Conservation (phyloP, 1,140 invertebrate genomes). For the Magallana angulata region DNA sequence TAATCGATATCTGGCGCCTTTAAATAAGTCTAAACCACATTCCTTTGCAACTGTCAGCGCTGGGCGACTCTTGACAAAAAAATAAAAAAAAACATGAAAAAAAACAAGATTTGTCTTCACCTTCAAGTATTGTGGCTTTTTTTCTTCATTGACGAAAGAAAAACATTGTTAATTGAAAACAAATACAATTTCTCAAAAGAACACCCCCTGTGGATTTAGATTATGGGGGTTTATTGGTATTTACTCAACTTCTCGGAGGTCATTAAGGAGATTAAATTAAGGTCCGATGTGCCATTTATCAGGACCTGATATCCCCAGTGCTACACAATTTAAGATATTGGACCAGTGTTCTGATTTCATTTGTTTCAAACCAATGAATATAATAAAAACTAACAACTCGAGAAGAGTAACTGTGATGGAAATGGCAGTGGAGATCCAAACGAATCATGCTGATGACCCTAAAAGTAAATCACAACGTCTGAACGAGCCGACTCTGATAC, state of each 20-base stretch:
- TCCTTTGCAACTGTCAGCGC: not conserved
- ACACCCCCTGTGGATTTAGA: not conserved
- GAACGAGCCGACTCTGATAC: not conserved
- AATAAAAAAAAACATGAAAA: too few species aligned
- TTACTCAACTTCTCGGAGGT: conserved; percentile 14
- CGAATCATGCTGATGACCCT: not conserved
- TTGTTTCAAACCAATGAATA: conserved; percentile 30
- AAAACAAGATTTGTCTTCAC: too few species aligned
- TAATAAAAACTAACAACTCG: not conserved
- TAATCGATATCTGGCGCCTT: not conserved
- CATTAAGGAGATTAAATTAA: conserved; percentile 17
- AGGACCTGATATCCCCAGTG: not conserved
- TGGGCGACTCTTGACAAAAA: too few species aligned
- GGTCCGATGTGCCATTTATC: conserved; percentile 22
- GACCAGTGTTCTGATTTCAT: conserved; percentile 9
- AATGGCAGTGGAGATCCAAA: not conserved
- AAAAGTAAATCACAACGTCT: not conserved
- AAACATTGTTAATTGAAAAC: not conserved
- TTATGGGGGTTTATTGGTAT: conserved; percentile 4
- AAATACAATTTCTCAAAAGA: conserved; percentile 8
- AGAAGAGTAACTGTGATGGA: not conserved
- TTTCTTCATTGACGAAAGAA: not conserved
- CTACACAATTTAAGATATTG: conserved; percentile 22
- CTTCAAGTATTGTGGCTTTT: too few species aligned
- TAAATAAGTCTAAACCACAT: not conserved